Conservation (phyloP, 30 jellyfish, hydroid and myxozoan species). For the Chironex yamaguchii region DNA sequence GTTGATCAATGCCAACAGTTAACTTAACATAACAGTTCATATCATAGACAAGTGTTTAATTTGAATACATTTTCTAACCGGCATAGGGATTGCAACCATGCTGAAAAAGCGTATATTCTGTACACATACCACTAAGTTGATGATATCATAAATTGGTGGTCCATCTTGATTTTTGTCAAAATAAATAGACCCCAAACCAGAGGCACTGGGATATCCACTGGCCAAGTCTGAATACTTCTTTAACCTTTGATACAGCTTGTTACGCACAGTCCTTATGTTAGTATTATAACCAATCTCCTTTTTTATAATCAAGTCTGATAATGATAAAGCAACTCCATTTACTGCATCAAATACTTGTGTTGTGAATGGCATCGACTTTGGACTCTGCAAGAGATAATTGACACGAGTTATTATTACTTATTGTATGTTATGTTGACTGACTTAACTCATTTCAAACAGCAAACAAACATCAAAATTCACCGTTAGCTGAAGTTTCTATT, state of each 20-base stretch:
- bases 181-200: conserved; percentile 71
- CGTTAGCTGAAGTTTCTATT: no score
- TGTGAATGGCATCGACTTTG: conserved; percentile 77
- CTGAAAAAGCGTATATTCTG: not conserved
- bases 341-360: conserved; percentile 97
- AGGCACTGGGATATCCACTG: conserved; percentile 93
- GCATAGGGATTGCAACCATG: no score
- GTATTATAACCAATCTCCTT: conserved; percentile 60
- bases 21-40: no score
- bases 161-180: conserved; percentile 94
- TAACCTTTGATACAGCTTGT: conserved; percentile 56
- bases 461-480: no score
- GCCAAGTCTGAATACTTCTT: conserved; percentile 59
- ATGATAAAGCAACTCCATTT: conserved; percentile 91
- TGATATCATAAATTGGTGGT: conserved; percentile 77
- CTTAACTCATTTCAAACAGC: no score
- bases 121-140: conserved; percentile 76
- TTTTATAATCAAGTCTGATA: conserved; percentile 84
- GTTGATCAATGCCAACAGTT: no score
- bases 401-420: no score
- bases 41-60: no score
- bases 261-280: conserved; percentile 51
- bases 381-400: conserved; percentile 43
- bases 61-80: no score
- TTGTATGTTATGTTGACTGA: no score